phyloP scores from a whole-genome alignment of 1,140 invertebrate genomes.

The Thereuonema tuberculata region DNA sequence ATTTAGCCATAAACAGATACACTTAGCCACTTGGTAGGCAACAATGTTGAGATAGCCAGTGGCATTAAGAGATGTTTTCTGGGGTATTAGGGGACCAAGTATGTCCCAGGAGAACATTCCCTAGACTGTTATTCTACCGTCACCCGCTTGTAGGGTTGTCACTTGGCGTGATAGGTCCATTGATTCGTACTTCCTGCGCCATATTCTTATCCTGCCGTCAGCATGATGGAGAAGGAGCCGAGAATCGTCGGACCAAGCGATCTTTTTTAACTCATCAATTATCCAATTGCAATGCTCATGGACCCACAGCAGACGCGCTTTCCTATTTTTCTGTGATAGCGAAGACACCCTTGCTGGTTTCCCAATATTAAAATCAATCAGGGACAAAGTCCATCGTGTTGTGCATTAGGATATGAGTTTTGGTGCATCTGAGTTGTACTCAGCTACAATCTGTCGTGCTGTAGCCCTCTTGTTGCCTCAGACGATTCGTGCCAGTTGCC shows the following conservation, averaged over 20 bases:
- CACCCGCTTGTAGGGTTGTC: neutral
- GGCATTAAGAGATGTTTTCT: neutral
- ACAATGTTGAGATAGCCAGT: neutral
- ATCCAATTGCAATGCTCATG: neutral
- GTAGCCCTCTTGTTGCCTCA: neutral
- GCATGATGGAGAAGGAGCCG: constrained; percentile 1
- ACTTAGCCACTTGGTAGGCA: too few species aligned
- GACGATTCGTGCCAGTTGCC: neutral
- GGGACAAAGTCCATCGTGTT: neutral
- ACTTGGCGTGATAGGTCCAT: constrained; percentile 3
- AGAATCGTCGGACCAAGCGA: constrained; percentile 5
- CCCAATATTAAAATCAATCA: neutral
- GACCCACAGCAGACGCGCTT: neutral
- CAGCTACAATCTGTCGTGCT: neutral
- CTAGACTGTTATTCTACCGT: constrained; percentile 2
- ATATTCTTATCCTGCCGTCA: neutral
- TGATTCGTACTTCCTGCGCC: constrained; percentile 1
- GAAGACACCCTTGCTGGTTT: constrained; percentile 3
- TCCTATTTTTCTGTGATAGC: constrained; percentile 9
- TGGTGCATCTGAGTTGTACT: neutral
- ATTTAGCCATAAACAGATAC: neutral
- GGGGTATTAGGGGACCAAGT: constrained; percentile 5
- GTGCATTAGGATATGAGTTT: neutral
- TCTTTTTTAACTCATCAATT: constrained; percentile 2
- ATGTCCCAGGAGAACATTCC: constrained; percentile 7